Evolutionary conservation across 2,888 invertebrate genomes (phyloP).

Genomic region (Spodoptera exigua): DNA sequence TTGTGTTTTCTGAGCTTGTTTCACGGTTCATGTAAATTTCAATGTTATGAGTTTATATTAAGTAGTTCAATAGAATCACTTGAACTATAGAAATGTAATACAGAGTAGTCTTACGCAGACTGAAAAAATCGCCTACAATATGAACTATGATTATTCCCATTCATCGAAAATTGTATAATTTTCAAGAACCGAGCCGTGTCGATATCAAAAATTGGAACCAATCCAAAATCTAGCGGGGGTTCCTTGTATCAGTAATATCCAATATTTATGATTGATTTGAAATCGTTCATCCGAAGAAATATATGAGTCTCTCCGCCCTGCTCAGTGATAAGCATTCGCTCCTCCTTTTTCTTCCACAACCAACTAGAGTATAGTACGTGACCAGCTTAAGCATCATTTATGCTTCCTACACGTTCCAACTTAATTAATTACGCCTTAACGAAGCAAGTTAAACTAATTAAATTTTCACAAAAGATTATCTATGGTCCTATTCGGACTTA

Average conservation of each 20-base stretch:
- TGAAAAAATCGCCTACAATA: too few relatives aligned
- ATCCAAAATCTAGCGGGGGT: slow-evolving; percentile 15
- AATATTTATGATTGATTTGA: slow-evolving; percentile 16
- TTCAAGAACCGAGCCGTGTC: not conserved
- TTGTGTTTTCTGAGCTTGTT: too few relatives aligned
- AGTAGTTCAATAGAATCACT: too few relatives aligned
- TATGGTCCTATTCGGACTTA: not conserved
- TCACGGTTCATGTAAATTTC: too few relatives aligned
- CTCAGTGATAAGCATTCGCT: not conserved
- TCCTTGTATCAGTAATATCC: slow-evolving; percentile 11
- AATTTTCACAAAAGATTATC: slow-evolving; percentile 20
- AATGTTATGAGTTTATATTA: too few relatives aligned
- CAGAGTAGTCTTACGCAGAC: too few relatives aligned
- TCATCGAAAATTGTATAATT: slow-evolving; percentile 16
- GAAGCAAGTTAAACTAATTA: slow-evolving; percentile 18
- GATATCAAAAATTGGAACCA: slow-evolving; percentile 24
- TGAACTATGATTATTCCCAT: slow-evolving; percentile 13
- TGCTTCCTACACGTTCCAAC: not conserved
- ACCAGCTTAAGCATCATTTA: too few relatives aligned
- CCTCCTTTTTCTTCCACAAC: too few relatives aligned
- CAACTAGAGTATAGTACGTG: too few relatives aligned
- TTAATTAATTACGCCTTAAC: slow-evolving; percentile 6
- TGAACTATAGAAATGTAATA: too few relatives aligned
- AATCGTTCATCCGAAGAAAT: not conserved
- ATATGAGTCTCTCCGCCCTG: not conserved